Base-by-base conservation (phyloP, 2,113 vertebrate genomes). In the Aviceda subcristata region DNA sequence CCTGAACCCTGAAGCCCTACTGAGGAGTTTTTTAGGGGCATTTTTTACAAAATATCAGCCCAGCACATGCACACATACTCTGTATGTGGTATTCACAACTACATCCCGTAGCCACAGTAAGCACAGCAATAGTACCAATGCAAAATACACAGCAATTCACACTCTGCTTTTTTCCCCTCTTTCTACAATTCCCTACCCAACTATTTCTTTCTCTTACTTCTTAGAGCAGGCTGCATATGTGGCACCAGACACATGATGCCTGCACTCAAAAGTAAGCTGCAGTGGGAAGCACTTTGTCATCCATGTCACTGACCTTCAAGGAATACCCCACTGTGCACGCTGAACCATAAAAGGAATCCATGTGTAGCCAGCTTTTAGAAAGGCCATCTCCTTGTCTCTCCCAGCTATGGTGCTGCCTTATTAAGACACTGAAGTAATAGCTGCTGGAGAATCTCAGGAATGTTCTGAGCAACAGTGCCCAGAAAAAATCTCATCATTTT, bases 311-410 rank as follows among this genome's bases (percentile, higher is more conserved):
- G 94, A 96, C 97, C 95, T 97, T 96, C 95, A 95, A 93, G 95
- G 95, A 98, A 98, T 83, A 97, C 89, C 95, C 96, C 80, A 75
- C 88, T 72, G 90, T n/a, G 68, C 79, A 93, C 79, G 71, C 72
- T 92, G 95, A 41, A 85, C 90, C 96, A 91, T 93, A 97, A 93
- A 97, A 97, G 97, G 91, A 91, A 90, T 84, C 87, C 46, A 21
- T 92, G 94, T 79, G 90, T 78, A 78, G 62, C 83, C 12, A 92
- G 59, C 91, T 77, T 95, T 97, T 95, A 96, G 86, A 97, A 80
- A 96, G 96, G 79, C 69, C 89, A 92, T 41, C 66, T 82, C 89
- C 72, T 76, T 88, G 77, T 85, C 60, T 92, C 94, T 83, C 92
- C 72, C 64, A 81, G 94, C 69, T 94, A 64, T 46, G 38, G 46